Evolutionary conservation across 2,888 invertebrate genomes (phyloP), one percentile per base, ranked within the genome.

Genomic region (Hyposoter didymator): DNA sequence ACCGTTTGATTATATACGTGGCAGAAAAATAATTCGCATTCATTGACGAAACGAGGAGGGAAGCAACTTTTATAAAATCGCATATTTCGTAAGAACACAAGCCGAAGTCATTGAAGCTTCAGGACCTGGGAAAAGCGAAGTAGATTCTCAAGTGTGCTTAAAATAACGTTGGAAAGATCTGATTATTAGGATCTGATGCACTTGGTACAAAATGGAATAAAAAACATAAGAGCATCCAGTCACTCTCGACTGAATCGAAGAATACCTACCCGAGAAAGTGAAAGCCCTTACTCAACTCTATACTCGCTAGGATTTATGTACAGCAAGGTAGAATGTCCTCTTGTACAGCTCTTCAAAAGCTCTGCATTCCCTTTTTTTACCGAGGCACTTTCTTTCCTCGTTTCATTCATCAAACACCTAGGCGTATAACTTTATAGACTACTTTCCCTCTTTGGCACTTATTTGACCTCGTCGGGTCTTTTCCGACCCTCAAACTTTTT

Each of bases 151-250:
- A 78, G 84, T 81, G 62, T 22, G 43, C 55, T 84, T 8, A n/a
- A 32, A 43, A 79, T 73, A 55, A 66, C 72, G 66, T 80, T 83
- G 45, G 28, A 55, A 49, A 55, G 43, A 45, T 47, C 39, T 55
- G 62, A 82, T 82, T 69, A 45, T 74, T 62, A 62, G 78, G 59
- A 70, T 82, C 78, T 78, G 62, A 78, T 78, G 52, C 75, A 78
- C 49, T 62, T n/a, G 66, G 62, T n/a, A 39, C 4, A 72, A 67
- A 55, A 66, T 12, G 32, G 39, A 69, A 84, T 14, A 78, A 62
- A 67, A 74, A 59, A 47, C 12, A 35, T 32, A 49, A 80, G 49
- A 73, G 35, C 32, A 22, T 62, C 17, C n/a, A 45, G 28, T 74
- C 28, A 10, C 49, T 72, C 49, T 35, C 22, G 28, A 67, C 55